Evolutionary conservation across 2,888 invertebrate genomes (phyloP).

Genomic region (Tiphia femorata): DNA sequence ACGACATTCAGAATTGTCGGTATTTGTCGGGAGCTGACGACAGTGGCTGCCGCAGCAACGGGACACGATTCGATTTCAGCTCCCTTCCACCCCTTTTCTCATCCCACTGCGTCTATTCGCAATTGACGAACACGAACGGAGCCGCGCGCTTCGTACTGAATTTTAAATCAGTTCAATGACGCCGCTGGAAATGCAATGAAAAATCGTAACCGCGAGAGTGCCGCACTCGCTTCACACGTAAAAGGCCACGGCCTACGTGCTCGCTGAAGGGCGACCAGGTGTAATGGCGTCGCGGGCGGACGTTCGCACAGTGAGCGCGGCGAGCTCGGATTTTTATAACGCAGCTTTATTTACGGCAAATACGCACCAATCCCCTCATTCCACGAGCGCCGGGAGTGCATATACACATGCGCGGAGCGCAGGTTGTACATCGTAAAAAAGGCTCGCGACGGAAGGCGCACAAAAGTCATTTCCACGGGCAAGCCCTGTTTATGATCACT

Average conservation of each 20-base stretch:
- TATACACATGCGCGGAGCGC: conserved; percentile 13
- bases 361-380: conserved; percentile 17
- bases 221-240: neutral
- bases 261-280: neutral
- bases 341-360: conserved; percentile 24
- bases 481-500: conserved; percentile 49
- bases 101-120: too few species aligned
- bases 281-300: neutral
- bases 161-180: conserved; percentile 34
- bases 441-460: conserved; percentile 19
- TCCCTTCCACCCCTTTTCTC: too few species aligned
- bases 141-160: conserved; percentile 43
- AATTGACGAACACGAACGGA: conserved; percentile 41
- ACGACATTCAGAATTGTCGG: conserved; percentile 51
- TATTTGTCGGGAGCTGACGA: conserved; percentile 51
- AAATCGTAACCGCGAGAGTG: conserved; percentile 33
- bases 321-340: conserved; percentile 21
- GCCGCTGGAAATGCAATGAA: conserved; percentile 27
- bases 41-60: conserved; percentile 19
- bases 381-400: too few species aligned
- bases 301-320: neutral
- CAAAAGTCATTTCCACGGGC: conserved; percentile 46
- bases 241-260: neutral
- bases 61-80: conserved; percentile 13
- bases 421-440: conserved; percentile 35